Conservation (phyloP, 2,888 invertebrate species). For the Megaustenia siamemsis region DNA sequence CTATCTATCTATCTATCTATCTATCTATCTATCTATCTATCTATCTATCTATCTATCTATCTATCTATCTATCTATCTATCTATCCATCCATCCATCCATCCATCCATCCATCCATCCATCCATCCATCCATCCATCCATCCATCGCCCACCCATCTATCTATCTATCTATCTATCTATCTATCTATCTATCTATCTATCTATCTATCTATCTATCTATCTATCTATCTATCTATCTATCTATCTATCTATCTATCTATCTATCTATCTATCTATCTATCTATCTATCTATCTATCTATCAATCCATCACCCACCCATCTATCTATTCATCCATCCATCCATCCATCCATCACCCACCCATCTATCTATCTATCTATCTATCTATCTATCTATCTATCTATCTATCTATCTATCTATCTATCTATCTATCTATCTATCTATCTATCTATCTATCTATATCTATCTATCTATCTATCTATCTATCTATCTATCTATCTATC, state of each 20-base stretch:
- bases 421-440: constrained; percentile 4
- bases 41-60: constrained; percentile 8
- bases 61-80: background rate
- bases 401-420: background rate
- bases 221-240: constrained; percentile 22
- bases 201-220: constrained; percentile 22
- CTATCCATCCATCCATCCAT: background rate
- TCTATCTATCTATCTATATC: constrained; percentile 22
- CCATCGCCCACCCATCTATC: constrained; percentile 14
- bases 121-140: background rate
- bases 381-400: background rate
- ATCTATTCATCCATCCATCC: background rate
- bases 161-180: constrained; percentile 16
- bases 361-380: background rate
- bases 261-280: constrained; percentile 22
- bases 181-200: constrained; percentile 22
- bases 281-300: constrained; percentile 22
- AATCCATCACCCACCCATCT: background rate
- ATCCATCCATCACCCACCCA: background rate
- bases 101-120: background rate
- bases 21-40: background rate
- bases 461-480: constrained; percentile 22
- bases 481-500: constrained; percentile 20
- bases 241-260: constrained; percentile 22
- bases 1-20: constrained; percentile 22